phyloP scores from a whole-genome alignment of 2,113 vertebrate genomes.

The Heterotilapia buettikoferi region DNA sequence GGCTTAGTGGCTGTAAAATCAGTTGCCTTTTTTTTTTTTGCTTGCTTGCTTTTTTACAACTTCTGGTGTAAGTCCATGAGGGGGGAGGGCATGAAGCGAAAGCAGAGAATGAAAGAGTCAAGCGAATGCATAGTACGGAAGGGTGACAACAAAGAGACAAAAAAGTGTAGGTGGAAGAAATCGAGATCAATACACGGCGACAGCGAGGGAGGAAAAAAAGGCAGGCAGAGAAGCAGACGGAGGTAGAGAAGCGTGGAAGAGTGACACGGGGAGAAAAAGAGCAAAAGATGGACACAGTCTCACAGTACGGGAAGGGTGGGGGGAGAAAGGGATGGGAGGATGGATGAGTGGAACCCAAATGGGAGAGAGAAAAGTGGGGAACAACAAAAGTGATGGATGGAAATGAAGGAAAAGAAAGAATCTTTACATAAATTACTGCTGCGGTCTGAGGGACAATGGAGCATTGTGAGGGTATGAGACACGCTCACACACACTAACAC shows the following conservation, averaged over 20 bases:
- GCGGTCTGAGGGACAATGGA: constrained; percentile 63
- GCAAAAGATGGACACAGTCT: constrained; percentile 45
- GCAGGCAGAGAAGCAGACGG: constrained; percentile 3
- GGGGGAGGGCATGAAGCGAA: constrained; percentile 25
- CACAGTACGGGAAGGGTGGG: constrained; percentile 11
- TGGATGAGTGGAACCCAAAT: constrained; percentile 37
- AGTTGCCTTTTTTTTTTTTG: not conserved
- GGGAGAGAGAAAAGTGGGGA: constrained; percentile 20
- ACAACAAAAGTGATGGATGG: constrained; percentile 55
- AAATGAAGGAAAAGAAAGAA: constrained; percentile 48
- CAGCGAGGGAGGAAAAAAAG: not conserved
- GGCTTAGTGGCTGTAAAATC: constrained; percentile 34
- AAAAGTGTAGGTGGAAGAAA: constrained; percentile 37
- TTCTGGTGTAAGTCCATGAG: constrained; percentile 22
- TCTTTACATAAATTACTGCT: constrained; percentile 79
- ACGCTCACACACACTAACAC: constrained; percentile 7
- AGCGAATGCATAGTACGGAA: constrained; percentile 21
- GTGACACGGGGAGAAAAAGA: constrained; percentile 31
- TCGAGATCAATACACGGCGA: constrained; percentile 41
- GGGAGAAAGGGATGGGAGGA: not conserved
- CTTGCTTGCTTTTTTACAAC: constrained; percentile 25
- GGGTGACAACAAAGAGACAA: constrained; percentile 33
- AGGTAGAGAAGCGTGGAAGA: constrained; percentile 40
- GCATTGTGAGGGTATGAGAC: constrained; percentile 69
- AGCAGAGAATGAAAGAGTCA: constrained; percentile 28